phyloP scores from a whole-genome alignment of 2,113 vertebrate genomes.

The Thryonomys swinderianus region DNA sequence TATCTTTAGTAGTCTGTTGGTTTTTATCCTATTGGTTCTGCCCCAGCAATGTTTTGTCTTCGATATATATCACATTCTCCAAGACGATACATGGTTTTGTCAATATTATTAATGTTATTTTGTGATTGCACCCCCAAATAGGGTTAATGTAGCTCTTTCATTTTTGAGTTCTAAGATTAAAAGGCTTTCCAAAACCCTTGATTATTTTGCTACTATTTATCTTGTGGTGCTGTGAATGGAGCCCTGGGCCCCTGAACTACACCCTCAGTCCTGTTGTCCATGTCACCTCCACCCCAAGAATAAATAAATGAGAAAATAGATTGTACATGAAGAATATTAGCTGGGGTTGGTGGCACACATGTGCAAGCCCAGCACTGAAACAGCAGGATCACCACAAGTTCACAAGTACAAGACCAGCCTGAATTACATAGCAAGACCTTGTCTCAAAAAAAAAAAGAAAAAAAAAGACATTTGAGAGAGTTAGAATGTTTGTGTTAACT shows the following conservation, averaged over 20 bases:
- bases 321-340: not conserved
- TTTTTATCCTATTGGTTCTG: not conserved
- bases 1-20: not conserved
- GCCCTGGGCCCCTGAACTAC: not conserved
- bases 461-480: not conserved
- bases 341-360: not conserved
- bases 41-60: not conserved
- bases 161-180: not conserved
- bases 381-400: not conserved
- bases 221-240: not conserved
- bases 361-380: not conserved
- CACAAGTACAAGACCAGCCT: not conserved
- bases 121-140: not conserved
- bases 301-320: not conserved
- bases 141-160: not conserved
- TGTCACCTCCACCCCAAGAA: not conserved
- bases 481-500: not conserved
- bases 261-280: not conserved
- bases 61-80: not conserved
- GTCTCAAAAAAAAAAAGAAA: not conserved
- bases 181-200: not conserved
- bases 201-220: slow-evolving; percentile 19
- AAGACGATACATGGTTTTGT: not conserved
- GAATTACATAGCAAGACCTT: not conserved
- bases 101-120: not conserved